These are phyloP conservation scores for Clarias laeviceps DNA, from an alignment of 2,797 vertebrate species.

Conservation along the genomic window DNA sequence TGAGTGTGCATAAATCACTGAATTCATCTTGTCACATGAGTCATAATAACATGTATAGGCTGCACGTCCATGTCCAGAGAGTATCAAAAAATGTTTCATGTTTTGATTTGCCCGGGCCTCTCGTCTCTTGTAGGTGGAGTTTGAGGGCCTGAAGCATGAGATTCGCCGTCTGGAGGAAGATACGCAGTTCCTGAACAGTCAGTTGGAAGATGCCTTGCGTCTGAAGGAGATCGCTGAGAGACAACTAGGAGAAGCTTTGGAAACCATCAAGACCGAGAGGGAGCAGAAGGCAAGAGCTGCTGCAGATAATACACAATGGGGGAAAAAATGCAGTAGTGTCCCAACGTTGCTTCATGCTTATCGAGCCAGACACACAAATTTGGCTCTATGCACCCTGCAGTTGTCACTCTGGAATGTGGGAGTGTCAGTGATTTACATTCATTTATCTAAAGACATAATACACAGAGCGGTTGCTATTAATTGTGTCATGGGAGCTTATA, in stretches of 20 bases:
- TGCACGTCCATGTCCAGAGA: neutral
- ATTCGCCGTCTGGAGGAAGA: conserved; percentile 95
- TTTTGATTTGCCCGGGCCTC: conserved; percentile 15
- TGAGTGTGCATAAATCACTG: neutral
- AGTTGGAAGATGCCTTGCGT: conserved; percentile 91
- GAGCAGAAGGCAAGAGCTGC: conserved; percentile 84
- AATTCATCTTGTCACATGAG: neutral
- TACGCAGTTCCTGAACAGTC: conserved; percentile 90
- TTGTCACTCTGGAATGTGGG: conserved; percentile 1
- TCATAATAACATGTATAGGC: neutral
- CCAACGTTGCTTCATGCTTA: neutral
- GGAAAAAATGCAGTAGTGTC: no score
- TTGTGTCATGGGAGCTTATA: neutral
- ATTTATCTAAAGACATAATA: neutral
- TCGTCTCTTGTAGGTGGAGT: conserved; percentile 84
- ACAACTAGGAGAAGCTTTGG: conserved; percentile 91
- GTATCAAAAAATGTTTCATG: neutral
- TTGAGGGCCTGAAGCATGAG: conserved; percentile 97
- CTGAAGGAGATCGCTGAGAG: conserved; percentile 94
- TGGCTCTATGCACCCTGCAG: neutral
- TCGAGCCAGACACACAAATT: neutral
- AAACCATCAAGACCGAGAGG: conserved; percentile 93
- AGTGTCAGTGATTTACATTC: neutral
- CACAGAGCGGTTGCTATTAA: neutral
- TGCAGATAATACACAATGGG: neutral